Evolutionary conservation across 1,140 invertebrate species (phyloP).

Genomic region (Anadara kagoshimensis): DNA sequence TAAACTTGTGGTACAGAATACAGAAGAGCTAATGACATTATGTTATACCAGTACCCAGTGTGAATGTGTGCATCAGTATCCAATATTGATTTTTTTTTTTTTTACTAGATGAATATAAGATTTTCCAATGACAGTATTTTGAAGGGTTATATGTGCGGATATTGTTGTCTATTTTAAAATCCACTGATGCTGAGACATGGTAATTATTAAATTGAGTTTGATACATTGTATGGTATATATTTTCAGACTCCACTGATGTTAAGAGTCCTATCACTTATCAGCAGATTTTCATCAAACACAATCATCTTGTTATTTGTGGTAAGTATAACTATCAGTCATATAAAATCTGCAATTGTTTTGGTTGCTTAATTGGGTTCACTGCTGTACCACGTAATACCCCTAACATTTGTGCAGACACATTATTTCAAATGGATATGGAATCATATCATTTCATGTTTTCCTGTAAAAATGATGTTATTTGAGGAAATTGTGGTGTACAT

Average conservation of each 20-base stretch:
- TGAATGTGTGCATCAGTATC: too few species aligned
- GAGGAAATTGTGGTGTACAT: not conserved
- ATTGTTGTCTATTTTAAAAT: too few species aligned
- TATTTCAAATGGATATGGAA: not conserved
- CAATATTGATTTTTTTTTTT: too few species aligned
- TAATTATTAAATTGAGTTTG: too few species aligned
- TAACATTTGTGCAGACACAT: not conserved
- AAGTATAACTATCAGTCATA: slow-evolving; percentile 29
- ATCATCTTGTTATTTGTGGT: slow-evolving; percentile 63
- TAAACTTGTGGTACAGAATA: too few species aligned
- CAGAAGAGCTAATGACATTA: too few species aligned
- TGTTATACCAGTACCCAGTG: too few species aligned
- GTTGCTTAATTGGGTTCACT: not conserved
- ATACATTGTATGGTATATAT: not conserved
- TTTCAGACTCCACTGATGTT: slow-evolving; percentile 82
- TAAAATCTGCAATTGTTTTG: not conserved
- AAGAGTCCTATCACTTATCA: slow-evolving; percentile 52
- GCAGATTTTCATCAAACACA: slow-evolving; percentile 41
- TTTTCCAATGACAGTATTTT: too few species aligned
- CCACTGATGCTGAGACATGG: too few species aligned
- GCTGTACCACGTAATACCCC: too few species aligned
- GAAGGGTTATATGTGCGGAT: too few species aligned
- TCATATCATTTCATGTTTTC: not conserved
- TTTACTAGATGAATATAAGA: too few species aligned
- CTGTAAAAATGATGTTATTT: not conserved